phyloP scores from a whole-genome alignment of 2,888 invertebrate genomes.

The Chrysopilus asiliformis region DNA sequence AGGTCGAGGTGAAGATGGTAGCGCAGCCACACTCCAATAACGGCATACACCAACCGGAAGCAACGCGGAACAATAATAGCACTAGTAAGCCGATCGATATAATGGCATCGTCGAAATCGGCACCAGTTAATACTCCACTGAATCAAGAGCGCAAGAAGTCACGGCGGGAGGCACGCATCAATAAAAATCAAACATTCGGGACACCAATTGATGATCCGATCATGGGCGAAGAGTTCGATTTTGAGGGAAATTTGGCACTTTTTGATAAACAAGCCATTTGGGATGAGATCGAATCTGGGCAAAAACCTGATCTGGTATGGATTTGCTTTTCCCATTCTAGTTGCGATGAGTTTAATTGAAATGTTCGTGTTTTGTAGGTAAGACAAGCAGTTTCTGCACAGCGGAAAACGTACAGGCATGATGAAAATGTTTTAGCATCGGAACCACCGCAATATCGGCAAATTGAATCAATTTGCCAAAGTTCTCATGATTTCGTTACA shows the following conservation, averaged over 20 bases:
- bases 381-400: slow-evolving; percentile 23
- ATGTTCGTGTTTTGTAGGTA: slow-evolving; percentile 7
- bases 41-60: too few relatives aligned
- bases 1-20: slow-evolving; percentile 31
- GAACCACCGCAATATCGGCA: slow-evolving; percentile 50
- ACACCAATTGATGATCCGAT: slow-evolving; percentile 32
- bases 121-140: slow-evolving; percentile 15
- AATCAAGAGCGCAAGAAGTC: slow-evolving; percentile 23
- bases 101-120: slow-evolving; percentile 17
- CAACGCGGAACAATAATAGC: slow-evolving; percentile 8
- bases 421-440: slow-evolving; percentile 68
- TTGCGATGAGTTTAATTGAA: background rate
- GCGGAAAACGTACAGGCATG: slow-evolving; percentile 54
- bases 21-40: slow-evolving; percentile 11
- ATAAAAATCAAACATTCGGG: slow-evolving; percentile 28
- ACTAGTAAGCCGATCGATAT: slow-evolving; percentile 30
- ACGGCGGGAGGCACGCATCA: slow-evolving; percentile 25
- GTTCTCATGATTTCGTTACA: slow-evolving; percentile 31
- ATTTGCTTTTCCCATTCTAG: too few relatives aligned
- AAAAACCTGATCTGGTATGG: slow-evolving; percentile 46
- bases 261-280: slow-evolving; percentile 77
- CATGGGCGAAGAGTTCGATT: slow-evolving; percentile 67
- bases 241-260: slow-evolving; percentile 83
- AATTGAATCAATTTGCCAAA: slow-evolving; percentile 43
- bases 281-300: slow-evolving; percentile 52